A percentile compares a stretch with the other conserved stretches of the same genome.
phyloP scores from a whole-genome alignment of 2,797 vertebrate genomes.

The Girardinus metallicus region DNA sequence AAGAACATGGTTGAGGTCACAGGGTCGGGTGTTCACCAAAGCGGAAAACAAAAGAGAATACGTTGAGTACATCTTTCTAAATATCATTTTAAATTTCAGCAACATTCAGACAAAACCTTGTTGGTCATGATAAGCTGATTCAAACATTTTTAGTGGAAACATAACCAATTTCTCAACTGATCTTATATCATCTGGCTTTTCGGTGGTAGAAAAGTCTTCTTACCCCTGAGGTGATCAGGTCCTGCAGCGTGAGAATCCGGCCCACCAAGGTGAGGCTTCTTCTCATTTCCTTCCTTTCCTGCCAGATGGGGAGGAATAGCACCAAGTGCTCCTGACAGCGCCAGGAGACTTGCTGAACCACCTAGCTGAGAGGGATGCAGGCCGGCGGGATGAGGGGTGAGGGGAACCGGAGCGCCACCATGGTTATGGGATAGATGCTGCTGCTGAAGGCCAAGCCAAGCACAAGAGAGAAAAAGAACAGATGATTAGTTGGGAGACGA shows the following conservation, averaged over 20 bases:
- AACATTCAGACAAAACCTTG: not conserved
- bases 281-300: conserved; percentile 88
- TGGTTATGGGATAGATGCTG: conserved; percentile 96
- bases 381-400: conserved; percentile 93
- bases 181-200: not conserved
- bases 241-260: conserved; percentile 81
- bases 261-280: conserved; percentile 83
- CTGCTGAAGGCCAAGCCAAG: conserved; percentile 74
- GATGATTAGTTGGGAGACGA: conserved; percentile 11
- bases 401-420: conserved; percentile 89
- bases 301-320: conserved; percentile 89
- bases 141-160: not conserved
- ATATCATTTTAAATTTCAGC: conserved; percentile 10
- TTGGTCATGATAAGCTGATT: not conserved
- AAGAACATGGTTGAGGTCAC: conserved; percentile 84
- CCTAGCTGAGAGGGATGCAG: conserved; percentile 91
- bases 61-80: conserved; percentile 28
- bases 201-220: conserved; percentile 70
- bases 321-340: conserved; percentile 91
- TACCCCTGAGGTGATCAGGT: conserved; percentile 94
- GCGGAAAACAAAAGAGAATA: conserved; percentile 25
- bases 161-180: not conserved
- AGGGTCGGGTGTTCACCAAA: conserved; percentile 74
- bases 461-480: not conserved
- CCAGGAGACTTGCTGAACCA: conserved; percentile 91